phyloP scores from a whole-genome alignment of 1,140 invertebrate species.

The Plectus sambesii region DNA sequence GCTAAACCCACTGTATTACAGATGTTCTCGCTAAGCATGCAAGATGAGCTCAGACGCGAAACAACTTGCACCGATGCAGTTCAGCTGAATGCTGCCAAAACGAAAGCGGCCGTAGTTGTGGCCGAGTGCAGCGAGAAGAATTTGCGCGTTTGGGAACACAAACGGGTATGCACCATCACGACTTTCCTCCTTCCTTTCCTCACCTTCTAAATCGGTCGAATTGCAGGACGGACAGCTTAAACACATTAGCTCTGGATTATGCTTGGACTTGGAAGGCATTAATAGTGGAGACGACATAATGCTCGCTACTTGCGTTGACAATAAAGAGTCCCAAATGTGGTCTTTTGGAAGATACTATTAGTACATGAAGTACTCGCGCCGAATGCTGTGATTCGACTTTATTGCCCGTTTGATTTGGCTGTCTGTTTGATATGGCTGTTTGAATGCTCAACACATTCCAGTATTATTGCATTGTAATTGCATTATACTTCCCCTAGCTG shows the following conservation, averaged over 20 bases:
- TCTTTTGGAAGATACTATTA: too few species aligned
- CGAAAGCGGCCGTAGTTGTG: conserved; percentile 11
- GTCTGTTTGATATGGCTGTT: too few species aligned
- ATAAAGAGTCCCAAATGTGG: conserved; percentile 30
- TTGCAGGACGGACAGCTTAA: conserved; percentile 25
- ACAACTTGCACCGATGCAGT: conserved; percentile 32
- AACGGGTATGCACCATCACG: conserved; percentile 4
- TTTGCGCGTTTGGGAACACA: neutral
- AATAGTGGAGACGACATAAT: conserved; percentile 24
- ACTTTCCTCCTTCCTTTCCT: neutral
- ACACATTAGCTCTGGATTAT: conserved; percentile 24
- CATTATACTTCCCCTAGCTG: too few species aligned
- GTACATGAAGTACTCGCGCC: too few species aligned
- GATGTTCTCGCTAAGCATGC: conserved; percentile 38
- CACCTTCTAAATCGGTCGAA: neutral
- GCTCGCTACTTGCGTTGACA: conserved; percentile 24
- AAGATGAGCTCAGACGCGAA: conserved; percentile 33
- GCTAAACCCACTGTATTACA: conserved; percentile 41
- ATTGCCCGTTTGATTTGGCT: too few species aligned
- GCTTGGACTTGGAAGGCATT: conserved; percentile 25
- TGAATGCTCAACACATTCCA: too few species aligned
- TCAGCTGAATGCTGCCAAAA: conserved; percentile 11
- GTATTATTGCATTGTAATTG: too few species aligned
- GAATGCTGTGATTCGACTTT: too few species aligned
- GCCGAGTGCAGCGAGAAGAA: neutral